These are phyloP conservation scores for Mionectes olivaceus DNA, from an alignment of 2,797 vertebrate genomes.

Conservation along the genomic window DNA sequence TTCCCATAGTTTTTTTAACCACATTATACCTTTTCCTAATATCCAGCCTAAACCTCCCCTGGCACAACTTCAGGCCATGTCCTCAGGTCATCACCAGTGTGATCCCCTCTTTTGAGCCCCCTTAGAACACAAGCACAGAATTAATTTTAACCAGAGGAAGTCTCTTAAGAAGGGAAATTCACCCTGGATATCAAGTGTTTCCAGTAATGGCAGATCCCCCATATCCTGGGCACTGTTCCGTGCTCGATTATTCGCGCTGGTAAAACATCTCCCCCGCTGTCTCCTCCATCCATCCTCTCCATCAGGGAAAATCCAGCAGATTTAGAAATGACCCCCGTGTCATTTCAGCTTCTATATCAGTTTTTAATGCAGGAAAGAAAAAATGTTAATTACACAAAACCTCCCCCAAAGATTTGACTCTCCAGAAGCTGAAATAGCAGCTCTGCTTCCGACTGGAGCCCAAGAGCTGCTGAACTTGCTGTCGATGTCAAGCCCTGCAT, in stretches of 20 bases:
- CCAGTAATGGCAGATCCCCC: neutral
- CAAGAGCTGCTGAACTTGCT: neutral
- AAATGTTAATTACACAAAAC: neutral
- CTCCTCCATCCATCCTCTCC: neutral
- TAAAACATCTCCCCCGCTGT: fast-evolving
- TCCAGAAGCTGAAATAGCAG: neutral
- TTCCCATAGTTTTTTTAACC: neutral
- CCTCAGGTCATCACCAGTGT: neutral
- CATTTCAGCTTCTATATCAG: neutral
- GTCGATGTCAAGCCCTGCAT: neutral
- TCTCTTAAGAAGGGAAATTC: neutral
- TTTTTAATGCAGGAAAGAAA: neutral
- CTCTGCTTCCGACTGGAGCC: neutral
- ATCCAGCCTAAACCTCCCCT: neutral
- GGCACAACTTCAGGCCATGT: neutral
- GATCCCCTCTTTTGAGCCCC: neutral
- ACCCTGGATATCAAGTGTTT: neutral
- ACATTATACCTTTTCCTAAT: neutral
- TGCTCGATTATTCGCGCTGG: neutral
- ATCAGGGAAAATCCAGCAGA: slow-evolving; percentile 1
- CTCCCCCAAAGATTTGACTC: neutral
- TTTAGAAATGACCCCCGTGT: neutral
- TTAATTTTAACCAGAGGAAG: neutral
- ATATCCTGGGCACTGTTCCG: neutral
- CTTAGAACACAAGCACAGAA: neutral